phyloP scores from a whole-genome alignment of 2,113 vertebrate genomes.

The Pungitius pungitius region DNA sequence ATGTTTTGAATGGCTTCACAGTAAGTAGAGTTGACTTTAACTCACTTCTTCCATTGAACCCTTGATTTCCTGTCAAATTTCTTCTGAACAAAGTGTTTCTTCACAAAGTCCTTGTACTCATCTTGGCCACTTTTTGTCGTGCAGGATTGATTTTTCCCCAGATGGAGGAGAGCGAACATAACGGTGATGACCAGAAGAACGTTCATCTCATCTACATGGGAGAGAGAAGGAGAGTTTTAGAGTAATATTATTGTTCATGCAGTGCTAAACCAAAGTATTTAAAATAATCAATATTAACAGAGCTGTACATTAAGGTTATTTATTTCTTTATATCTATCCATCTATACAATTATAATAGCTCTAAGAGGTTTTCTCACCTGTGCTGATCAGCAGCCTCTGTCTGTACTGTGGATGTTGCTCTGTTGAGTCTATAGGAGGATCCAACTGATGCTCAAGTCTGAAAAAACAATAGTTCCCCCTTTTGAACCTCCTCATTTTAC shows the following conservation, averaged over 20 bases:
- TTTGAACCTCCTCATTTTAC: background rate
- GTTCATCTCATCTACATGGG: background rate
- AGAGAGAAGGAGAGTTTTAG: background rate
- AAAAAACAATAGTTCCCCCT: too few species aligned
- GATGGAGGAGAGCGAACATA: background rate
- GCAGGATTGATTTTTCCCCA: background rate
- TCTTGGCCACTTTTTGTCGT: background rate
- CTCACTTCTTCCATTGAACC: background rate
- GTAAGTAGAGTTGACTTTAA: too few species aligned
- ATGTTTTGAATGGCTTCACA: too few species aligned
- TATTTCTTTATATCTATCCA: too few species aligned
- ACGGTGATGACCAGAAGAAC: background rate
- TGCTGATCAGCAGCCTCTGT: background rate
- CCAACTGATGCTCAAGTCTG: background rate
- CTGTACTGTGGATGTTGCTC: background rate
- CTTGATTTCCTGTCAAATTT: too few species aligned
- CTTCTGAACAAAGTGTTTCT: background rate
- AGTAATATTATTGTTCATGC: background rate
- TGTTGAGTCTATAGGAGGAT: background rate
- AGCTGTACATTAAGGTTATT: background rate
- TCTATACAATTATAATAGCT: background rate
- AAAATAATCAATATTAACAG: background rate
- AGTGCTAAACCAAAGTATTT: background rate
- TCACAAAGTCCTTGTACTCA: background rate
- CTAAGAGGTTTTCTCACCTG: constrained; percentile 1